Evolutionary conservation across 2,797 vertebrate genomes (phyloP), one percentile per base, ranked within the genome.

Genomic region (Chloroceryle amazona): DNA sequence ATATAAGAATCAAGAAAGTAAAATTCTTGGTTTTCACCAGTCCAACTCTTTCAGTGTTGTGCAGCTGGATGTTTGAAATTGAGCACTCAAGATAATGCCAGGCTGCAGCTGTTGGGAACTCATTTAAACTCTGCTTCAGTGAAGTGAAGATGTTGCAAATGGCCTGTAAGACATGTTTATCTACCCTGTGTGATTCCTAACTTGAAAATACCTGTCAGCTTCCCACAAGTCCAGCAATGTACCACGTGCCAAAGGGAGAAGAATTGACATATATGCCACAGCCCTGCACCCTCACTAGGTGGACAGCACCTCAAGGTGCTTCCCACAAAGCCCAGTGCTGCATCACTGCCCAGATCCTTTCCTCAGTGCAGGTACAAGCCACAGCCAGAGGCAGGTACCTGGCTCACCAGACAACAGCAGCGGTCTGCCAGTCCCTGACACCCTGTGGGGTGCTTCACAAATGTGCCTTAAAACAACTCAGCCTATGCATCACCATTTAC

Each of bases 241-340:
- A 62, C 37, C 4, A 46, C 0, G 0, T 73, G n/a, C 37, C 1
- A 0, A 81, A 71, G 37, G n/a, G 52, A 79, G 37, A 49, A 42
- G 35, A 39, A 28, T 29, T 86, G 68, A 83, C 44, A 73, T 33
- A 54, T 3, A 31, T 35, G 17, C 54, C 57, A 35, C 2, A 41
- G 22, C 22, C 49, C 39, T 47, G 29, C 22, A 41, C 9, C 23
- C 8, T 65, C 16, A 9, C 0, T 3, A 84, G 39, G 7, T 14
- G 19, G 57, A n/a, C 4, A 16, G 35, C 23, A 75, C 4, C 46
- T 31, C 0, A 0, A 8, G 25, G 18, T 68, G 14, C 31, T 73
- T 41, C 61, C 61, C 5, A 1, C 28, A 6, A 52, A 73, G 22
- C 35, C 54, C 29, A 33, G 46, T 1, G 0, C 29, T 58, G 42